phyloP scores from a whole-genome alignment of 2,888 invertebrate species.

The Hirtodrosophila trivittata region DNA sequence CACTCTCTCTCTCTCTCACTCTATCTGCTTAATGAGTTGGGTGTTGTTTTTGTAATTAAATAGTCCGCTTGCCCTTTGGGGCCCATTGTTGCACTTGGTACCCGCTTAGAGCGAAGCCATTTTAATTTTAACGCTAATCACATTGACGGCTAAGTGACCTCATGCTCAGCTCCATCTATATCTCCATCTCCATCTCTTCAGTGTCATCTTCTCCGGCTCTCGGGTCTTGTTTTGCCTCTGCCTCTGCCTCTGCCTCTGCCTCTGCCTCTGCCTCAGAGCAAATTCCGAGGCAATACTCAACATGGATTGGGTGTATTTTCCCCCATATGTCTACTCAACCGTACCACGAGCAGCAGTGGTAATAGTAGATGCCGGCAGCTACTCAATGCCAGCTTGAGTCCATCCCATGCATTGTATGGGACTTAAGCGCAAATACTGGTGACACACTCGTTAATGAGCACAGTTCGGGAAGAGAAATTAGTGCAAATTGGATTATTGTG shows the following conservation, averaged over 20 bases:
- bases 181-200: neutral
- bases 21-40: slow-evolving; percentile 1
- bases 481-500: neutral
- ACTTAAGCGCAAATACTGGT: neutral
- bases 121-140: slow-evolving; percentile 39
- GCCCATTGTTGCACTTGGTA: slow-evolving; percentile 11
- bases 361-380: too few species aligned
- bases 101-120: slow-evolving; percentile 15
- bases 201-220: too few species aligned
- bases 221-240: too few species aligned
- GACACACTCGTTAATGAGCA: neutral
- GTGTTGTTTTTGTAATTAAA: slow-evolving; percentile 11
- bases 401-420: neutral
- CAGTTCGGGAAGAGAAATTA: too few species aligned
- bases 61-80: slow-evolving; percentile 11
- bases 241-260: too few species aligned
- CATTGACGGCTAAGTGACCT: slow-evolving; percentile 36
- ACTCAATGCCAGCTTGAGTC: neutral
- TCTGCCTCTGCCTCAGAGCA: too few species aligned
- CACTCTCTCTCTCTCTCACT: neutral
- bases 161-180: slow-evolving; percentile 3
- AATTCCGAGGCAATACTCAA: too few species aligned
- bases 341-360: too few species aligned
- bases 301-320: too few species aligned
- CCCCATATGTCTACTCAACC: too few species aligned